These are phyloP conservation scores for Subacronicta megacephala DNA, from an alignment of 2,888 invertebrate species.

Conservation along the genomic window DNA sequence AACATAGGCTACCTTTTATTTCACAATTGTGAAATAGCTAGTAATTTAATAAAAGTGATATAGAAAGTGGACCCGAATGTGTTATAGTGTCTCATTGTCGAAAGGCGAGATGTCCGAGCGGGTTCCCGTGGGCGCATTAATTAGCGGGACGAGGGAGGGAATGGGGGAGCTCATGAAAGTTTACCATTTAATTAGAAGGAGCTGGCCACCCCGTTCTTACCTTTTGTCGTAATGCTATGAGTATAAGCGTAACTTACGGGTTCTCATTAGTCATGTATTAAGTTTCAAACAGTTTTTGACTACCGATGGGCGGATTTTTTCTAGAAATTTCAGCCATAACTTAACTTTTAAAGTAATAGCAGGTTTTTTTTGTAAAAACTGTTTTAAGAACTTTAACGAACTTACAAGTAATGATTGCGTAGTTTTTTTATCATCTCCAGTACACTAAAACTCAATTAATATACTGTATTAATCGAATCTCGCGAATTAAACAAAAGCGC, in stretches of 20 bases:
- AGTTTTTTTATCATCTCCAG: no score
- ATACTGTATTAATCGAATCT: no score
- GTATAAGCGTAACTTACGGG: conserved; percentile 81
- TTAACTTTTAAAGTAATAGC: not conserved
- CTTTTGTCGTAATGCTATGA: conserved; percentile 82
- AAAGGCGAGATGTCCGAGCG: conserved; percentile 70
- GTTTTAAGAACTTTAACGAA: not conserved
- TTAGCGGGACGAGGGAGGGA: conserved; percentile 77
- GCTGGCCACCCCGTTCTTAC: conserved; percentile 76
- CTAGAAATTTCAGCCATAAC: not conserved
- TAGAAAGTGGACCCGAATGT: no score
- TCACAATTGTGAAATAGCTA: no score
- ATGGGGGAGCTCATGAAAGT: conserved; percentile 84
- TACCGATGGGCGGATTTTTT: conserved; percentile 15
- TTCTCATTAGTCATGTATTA: conserved; percentile 80
- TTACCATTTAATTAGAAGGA: conserved; percentile 89
- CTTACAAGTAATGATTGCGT: no score
- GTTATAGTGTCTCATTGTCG: conserved; percentile 62
- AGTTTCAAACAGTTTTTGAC: conserved; percentile 66
- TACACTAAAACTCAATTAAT: no score
- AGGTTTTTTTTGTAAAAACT: not conserved
- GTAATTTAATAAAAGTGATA: no score
- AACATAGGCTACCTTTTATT: no score
- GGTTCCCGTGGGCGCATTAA: conserved; percentile 85
- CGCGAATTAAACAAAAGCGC: no score